Evolutionary conservation across 1,140 invertebrate species (phyloP), one percentile per base, ranked within the genome.

Genomic region (Dendrolimus kikuchii): DNA sequence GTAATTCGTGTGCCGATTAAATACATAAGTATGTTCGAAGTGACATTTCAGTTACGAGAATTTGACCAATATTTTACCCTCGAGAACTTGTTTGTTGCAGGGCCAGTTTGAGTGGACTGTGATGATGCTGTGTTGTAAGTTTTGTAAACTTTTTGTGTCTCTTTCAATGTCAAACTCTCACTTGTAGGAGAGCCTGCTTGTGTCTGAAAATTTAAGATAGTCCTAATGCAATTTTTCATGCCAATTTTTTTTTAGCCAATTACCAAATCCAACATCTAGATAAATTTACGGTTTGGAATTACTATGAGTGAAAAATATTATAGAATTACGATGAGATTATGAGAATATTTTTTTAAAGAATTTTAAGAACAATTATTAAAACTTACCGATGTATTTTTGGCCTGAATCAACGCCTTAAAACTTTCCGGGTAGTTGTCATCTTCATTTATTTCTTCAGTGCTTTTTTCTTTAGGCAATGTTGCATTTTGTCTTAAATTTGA

Each of bases 121-220:
- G 65, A 55, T 62, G 78, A 67, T 63, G 71, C 49, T 56, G 75
- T 62, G 65, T 23, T 23, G 23, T 72, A 71, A 55, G 75, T 74
- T 64, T 83, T 77, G 62, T 74, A 79, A 59, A 81, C 74, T 76
- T 77, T 86, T 64, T 84, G 77, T 71, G 83, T 81, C 77, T 78
- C 83, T 83, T 76, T 84, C 80, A 82, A 71, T 74, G 80, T 74
- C 70, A 86, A 81, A 73, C 77, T 86, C 80, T 86, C 83, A 58
- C 68, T 71, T 53, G 60, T 49, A 60, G 76, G 74, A 86, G 83
- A 84, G 80, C 71, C 76, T 59, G 70, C 54, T 70, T 75, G 73
- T 79, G 80, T 82, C 81, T 86, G 81, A 81, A 86, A 71, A 45
- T 38, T 7, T 44, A 51, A 44, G 4, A 8, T 39, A 51, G 37